These are phyloP conservation scores for Anneissia japonica DNA, from an alignment of 35 echinoderm and acorn worm genomes.

Conservation along the genomic window DNA sequence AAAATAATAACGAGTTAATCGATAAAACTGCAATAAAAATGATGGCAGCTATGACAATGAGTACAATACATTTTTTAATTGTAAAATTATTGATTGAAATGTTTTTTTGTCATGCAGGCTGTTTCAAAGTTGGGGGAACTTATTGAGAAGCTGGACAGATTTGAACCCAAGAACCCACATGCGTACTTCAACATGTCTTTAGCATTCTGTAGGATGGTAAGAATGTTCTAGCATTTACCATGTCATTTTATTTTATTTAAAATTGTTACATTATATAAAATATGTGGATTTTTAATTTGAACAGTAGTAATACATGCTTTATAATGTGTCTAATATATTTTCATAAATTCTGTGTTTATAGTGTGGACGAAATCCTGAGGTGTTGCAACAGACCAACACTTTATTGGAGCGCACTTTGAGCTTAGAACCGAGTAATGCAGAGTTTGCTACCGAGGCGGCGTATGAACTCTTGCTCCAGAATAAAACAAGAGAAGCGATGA, in stretches of 20 bases:
- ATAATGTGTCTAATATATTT: not conserved
- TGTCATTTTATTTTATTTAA: not conserved
- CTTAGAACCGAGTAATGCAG: slow-evolving; percentile 56
- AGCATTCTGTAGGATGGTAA: slow-evolving; percentile 81
- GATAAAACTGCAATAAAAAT: not conserved
- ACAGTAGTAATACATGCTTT: too few relatives aligned
- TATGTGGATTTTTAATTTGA: not conserved
- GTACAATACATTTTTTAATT: too few relatives aligned
- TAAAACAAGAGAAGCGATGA: slow-evolving; percentile 72
- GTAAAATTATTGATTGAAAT: not conserved
- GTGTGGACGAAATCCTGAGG: slow-evolving; percentile 64
- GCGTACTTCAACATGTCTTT: slow-evolving; percentile 67
- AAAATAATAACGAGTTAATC: not conserved
- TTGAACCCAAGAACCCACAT: slow-evolving; percentile 89
- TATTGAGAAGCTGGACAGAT: slow-evolving; percentile 84
- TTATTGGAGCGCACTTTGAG: slow-evolving; percentile 80
- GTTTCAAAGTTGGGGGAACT: slow-evolving; percentile 73
- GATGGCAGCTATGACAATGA: too few relatives aligned
- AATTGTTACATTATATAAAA: not conserved
- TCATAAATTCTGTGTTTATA: not conserved
- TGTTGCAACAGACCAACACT: slow-evolving; percentile 78
- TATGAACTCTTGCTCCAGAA: slow-evolving; percentile 77
- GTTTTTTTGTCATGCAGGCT: slow-evolving; percentile 38
- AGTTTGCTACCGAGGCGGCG: slow-evolving; percentile 71
- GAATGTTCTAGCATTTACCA: not conserved